phyloP scores from a whole-genome alignment of 1,140 invertebrate species.

The Hypsibius dujardini region DNA sequence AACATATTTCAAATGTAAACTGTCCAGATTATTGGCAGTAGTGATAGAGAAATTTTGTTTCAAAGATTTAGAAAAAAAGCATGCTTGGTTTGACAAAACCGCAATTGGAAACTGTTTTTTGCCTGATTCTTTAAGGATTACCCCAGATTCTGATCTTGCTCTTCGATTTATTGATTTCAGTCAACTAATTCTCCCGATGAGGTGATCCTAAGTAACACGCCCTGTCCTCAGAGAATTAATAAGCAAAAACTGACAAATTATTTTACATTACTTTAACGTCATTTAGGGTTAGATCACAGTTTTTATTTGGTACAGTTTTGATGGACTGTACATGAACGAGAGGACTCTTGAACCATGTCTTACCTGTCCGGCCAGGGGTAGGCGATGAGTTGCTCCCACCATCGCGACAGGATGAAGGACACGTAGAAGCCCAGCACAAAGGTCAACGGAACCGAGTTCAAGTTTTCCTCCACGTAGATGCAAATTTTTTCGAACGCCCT shows the following conservation, averaged over 20 bases:
- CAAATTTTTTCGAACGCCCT: constrained; percentile 32
- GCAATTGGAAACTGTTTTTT: too few relatives aligned
- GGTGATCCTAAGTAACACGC: too few relatives aligned
- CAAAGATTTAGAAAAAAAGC: too few relatives aligned
- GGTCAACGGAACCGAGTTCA: constrained; percentile 32
- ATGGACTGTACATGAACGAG: not conserved
- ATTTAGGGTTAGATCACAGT: not conserved
- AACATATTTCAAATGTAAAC: too few relatives aligned
- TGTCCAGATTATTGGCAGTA: too few relatives aligned
- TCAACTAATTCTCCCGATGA: too few relatives aligned
- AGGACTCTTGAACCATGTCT: constrained; percentile 24
- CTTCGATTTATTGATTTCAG: too few relatives aligned
- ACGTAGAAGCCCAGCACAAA: constrained; percentile 36
- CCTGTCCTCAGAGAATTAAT: not conserved
- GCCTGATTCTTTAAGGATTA: too few relatives aligned
- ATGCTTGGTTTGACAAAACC: too few relatives aligned
- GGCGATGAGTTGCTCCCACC: constrained; percentile 36
- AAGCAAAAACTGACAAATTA: not conserved
- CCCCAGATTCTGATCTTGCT: too few relatives aligned
- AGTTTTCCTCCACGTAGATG: constrained; percentile 30
- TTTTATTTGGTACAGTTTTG: too few relatives aligned
- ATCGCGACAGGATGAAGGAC: constrained; percentile 32
- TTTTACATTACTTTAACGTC: not conserved
- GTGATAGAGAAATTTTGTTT: too few relatives aligned
- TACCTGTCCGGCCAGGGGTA: constrained; percentile 57